Conservation (phyloP, 2,888 invertebrate species). For the Helicoverpa assulta region DNA sequence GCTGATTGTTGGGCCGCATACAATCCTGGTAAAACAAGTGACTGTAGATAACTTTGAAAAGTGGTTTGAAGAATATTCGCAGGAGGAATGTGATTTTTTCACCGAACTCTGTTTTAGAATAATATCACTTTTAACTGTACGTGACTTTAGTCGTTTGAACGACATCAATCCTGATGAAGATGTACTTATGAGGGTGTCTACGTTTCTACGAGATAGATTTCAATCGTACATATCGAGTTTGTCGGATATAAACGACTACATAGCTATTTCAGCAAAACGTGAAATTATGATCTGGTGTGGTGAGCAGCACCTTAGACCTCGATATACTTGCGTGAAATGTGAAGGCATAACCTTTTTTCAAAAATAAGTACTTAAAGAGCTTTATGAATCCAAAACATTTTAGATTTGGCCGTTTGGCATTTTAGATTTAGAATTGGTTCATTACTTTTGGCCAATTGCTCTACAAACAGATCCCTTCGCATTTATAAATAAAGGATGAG, state of each 20-base stretch:
- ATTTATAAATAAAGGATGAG: too few relatives aligned
- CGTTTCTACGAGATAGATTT: constrained; percentile 29
- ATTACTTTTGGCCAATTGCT: too few relatives aligned
- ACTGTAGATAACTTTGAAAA: constrained; percentile 38
- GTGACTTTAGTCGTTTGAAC: constrained; percentile 23
- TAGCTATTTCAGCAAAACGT: constrained; percentile 17
- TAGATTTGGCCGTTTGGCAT: too few relatives aligned
- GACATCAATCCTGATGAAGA: constrained; percentile 55
- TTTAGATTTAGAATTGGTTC: too few relatives aligned
- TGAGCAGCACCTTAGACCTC: constrained; percentile 29
- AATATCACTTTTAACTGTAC: constrained; percentile 25
- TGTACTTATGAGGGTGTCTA: constrained; percentile 40
- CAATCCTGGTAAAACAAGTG: constrained; percentile 37
- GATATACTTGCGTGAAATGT: constrained; percentile 28
- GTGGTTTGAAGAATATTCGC: constrained; percentile 31
- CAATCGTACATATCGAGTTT: constrained; percentile 6
- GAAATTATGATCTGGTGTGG: constrained; percentile 35
- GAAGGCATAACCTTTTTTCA: constrained; percentile 31
- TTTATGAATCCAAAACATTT: too few relatives aligned
- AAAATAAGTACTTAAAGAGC: constrained; percentile 13
- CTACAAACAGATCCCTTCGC: too few relatives aligned
- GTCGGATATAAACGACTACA: background rate
- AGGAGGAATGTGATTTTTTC: constrained; percentile 47
- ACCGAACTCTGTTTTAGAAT: constrained; percentile 42
- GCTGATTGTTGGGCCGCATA: constrained; percentile 37